Percentiles rank a stretch among this genome's conserved stretches.
Conservation (phyloP, 1,140 invertebrate genomes). For the Sitophilus oryzae region DNA sequence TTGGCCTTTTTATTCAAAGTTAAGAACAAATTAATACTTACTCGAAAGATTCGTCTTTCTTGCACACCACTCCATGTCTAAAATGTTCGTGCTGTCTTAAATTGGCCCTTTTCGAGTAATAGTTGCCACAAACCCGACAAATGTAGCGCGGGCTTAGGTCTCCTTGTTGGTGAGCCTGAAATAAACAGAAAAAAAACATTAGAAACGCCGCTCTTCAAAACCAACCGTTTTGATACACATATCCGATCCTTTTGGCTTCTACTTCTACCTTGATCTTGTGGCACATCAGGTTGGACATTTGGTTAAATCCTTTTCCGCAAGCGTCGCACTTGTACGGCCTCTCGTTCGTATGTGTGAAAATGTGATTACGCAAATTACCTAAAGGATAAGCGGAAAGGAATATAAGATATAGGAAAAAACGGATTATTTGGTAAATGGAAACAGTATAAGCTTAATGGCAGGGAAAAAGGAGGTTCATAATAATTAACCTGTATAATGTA, state of each 20-base stretch:
- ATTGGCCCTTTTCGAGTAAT: slow-evolving; percentile 50
- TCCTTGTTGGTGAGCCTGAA: slow-evolving; percentile 47
- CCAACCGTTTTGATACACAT: not conserved
- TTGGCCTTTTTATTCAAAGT: no score
- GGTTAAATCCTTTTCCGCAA: slow-evolving; percentile 73
- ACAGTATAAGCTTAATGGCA: no score
- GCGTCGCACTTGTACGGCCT: slow-evolving; percentile 74
- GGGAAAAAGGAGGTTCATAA: no score
- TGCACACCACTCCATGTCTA: slow-evolving; percentile 45
- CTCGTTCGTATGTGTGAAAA: slow-evolving; percentile 73
- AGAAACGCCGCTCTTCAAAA: not conserved
- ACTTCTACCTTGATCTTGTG: slow-evolving; percentile 61
- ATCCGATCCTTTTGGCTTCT: no score
- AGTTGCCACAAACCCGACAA: slow-evolving; percentile 52
- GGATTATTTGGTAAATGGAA: no score
- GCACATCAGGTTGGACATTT: slow-evolving; percentile 75
- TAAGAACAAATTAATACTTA: no score
- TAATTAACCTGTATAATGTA: no score
- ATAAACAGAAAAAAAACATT: slow-evolving; percentile 1
- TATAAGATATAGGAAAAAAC: not conserved
- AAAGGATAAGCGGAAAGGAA: slow-evolving; percentile 12
- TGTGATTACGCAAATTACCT: slow-evolving; percentile 67
- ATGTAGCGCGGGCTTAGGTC: slow-evolving; percentile 50
- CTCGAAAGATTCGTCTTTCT: not conserved
- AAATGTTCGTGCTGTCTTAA: slow-evolving; percentile 55